Percentiles rank a stretch among this genome's conserved stretches.
phyloP scores from a whole-genome alignment of 23 tunicate genomes.

The Trididemnum nubilum region DNA sequence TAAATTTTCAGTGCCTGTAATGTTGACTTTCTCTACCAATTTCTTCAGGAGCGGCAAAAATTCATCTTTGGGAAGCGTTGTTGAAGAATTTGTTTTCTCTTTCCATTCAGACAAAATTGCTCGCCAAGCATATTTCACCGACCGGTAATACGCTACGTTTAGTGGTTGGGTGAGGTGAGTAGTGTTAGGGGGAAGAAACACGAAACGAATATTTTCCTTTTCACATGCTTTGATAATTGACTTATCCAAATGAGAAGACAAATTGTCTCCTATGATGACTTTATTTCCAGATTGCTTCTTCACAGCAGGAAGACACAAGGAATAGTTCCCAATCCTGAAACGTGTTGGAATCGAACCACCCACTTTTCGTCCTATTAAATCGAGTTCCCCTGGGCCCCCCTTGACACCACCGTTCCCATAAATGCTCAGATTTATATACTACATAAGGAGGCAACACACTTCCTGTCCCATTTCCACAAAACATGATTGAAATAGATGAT shows the following conservation, averaged over 20 bases:
- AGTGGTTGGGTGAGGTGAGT: conserved; percentile 34
- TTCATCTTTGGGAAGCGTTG: conserved; percentile 11
- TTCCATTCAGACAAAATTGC: conserved; percentile 19
- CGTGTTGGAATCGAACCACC: conserved; percentile 21
- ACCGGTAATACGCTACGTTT: neutral
- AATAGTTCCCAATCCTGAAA: conserved; percentile 16
- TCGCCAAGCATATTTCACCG: neutral
- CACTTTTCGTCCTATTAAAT: conserved; percentile 12
- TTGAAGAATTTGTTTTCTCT: neutral
- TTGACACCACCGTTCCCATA: conserved; percentile 20
- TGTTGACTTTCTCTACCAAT: conserved; percentile 1
- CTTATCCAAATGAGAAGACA: conserved; percentile 16
- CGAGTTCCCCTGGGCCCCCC: conserved; percentile 21
- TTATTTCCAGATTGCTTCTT: conserved; percentile 10
- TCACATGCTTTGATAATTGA: conserved; percentile 2
- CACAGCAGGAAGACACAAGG: neutral
- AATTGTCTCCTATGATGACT: conserved; percentile 35
- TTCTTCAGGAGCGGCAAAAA: neutral
- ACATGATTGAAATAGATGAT: neutral
- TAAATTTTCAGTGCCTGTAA: conserved; percentile 1
- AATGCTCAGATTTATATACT: conserved; percentile 7
- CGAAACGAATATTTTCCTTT: conserved; percentile 7
- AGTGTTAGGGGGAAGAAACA: conserved; percentile 23
- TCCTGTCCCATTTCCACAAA: conserved; percentile 3
- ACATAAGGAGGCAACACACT: conserved; percentile 8